These are phyloP conservation scores for Campoplex capitator DNA, from an alignment of 2,888 invertebrate species.

Conservation along the genomic window DNA sequence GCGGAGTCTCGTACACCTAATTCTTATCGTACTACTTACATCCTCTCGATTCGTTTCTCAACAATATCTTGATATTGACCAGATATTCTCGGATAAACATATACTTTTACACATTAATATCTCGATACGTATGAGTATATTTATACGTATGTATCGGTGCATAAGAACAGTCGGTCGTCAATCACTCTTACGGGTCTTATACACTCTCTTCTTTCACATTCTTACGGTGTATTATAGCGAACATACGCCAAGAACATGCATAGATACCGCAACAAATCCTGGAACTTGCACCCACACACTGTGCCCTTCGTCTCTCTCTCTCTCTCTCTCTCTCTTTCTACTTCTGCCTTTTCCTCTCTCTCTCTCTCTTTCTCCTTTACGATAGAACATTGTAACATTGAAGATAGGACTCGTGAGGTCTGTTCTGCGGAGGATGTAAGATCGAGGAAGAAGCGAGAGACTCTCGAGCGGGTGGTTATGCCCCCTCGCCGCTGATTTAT, in stretches of 20 bases:
- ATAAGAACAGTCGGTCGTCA: constrained; percentile 42
- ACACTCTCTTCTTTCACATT: constrained; percentile 43
- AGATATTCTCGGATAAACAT: constrained; percentile 8
- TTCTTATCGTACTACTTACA: constrained; percentile 30
- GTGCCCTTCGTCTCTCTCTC: constrained; percentile 5
- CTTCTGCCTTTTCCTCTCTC: constrained; percentile 19
- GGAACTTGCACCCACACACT: constrained; percentile 59
- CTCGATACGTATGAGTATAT: background rate
- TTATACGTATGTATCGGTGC: constrained; percentile 9
- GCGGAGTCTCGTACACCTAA: constrained; percentile 22
- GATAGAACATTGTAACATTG: constrained; percentile 57
- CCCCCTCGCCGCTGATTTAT: constrained; percentile 78
- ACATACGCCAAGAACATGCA: constrained; percentile 61
- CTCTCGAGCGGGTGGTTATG: constrained; percentile 73
- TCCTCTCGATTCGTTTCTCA: background rate
- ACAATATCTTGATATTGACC: constrained; percentile 48
- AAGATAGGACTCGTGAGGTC: constrained; percentile 54
- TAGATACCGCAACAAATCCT: constrained; percentile 67
- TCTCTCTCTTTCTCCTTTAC: constrained; percentile 26
- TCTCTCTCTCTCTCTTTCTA: constrained; percentile 16
- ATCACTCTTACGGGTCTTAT: constrained; percentile 55
- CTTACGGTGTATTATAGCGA: constrained; percentile 59
- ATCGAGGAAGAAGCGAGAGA: constrained; percentile 73
- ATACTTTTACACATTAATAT: constrained; percentile 7
- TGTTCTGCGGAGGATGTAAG: constrained; percentile 69